A percentile compares a stretch with the other conserved stretches of the same genome.
These are phyloP conservation scores for Limanda limanda DNA, from an alignment of 2,113 vertebrate genomes.

Conservation along the genomic window DNA sequence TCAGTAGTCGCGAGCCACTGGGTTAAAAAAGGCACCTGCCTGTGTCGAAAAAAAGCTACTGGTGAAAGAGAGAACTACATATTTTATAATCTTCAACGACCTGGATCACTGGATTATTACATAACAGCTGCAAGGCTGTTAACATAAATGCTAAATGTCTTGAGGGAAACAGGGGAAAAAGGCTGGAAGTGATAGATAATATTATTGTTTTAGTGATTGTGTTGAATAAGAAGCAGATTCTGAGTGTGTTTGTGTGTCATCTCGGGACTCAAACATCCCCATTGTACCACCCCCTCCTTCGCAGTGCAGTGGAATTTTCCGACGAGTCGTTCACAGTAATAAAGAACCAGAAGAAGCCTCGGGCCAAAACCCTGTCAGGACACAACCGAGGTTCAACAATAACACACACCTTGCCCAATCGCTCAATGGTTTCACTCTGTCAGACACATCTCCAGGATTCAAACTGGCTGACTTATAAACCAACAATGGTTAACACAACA, in stretches of 20 bases:
- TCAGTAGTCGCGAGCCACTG: not conserved
- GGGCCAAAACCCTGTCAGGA: constrained; percentile 31
- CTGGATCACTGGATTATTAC: not conserved
- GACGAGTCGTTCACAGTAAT: constrained; percentile 47
- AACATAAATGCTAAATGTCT: too few species aligned
- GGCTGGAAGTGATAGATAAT: not conserved
- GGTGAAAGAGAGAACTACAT: not conserved
- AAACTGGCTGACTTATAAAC: not conserved
- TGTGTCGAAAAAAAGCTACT: not conserved
- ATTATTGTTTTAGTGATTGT: not conserved
- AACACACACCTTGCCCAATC: not conserved
- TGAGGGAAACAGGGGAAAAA: too few species aligned
- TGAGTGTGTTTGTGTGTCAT: constrained; percentile 27
- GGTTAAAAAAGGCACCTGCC: not conserved
- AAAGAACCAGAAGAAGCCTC: constrained; percentile 26
- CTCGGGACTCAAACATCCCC: not conserved
- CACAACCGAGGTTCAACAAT: not conserved
- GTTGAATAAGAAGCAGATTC: not conserved
- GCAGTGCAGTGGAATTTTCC: constrained; percentile 77
- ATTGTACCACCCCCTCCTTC: constrained; percentile 10
- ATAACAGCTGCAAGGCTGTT: not conserved
- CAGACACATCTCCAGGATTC: too few species aligned
- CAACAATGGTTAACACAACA: not conserved
- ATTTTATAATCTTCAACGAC: not conserved
- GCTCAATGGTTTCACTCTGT: not conserved